A percentile compares a stretch with the other conserved stretches of the same genome.
Conservation (phyloP, 2,888 invertebrate genomes). For the Graphium colonna region DNA sequence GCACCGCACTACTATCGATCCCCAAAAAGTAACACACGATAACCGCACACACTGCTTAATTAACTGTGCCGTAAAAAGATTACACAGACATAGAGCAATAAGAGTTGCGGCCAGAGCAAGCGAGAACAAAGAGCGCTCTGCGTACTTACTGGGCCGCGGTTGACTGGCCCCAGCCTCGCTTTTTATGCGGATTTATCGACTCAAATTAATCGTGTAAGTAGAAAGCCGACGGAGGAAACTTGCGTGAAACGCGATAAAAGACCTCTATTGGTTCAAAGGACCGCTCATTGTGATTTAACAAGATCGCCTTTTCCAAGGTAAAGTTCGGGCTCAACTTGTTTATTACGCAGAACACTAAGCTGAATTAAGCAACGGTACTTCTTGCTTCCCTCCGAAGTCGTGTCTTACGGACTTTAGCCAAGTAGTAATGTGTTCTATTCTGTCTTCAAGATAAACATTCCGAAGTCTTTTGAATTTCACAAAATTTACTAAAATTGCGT, state of each 20-base stretch:
- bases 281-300: constrained; percentile 57
- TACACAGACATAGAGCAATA: constrained; percentile 38
- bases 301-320: constrained; percentile 47
- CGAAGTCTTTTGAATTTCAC: too few relatives aligned
- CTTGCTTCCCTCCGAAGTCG: neutral
- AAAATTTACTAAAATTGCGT: too few relatives aligned
- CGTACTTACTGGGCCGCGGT: constrained; percentile 68
- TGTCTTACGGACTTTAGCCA: neutral
- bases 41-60: constrained; percentile 35
- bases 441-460: neutral
- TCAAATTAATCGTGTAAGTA: constrained; percentile 79
- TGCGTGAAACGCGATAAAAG: constrained; percentile 73
- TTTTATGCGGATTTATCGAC: constrained; percentile 78
- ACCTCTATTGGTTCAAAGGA: constrained; percentile 57
- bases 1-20: constrained; percentile 53
- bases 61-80: constrained; percentile 52
- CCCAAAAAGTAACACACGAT: constrained; percentile 39
- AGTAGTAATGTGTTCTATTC: constrained; percentile 1
- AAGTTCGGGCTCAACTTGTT: constrained; percentile 33
- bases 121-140: constrained; percentile 65
- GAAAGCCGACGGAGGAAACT: constrained; percentile 66
- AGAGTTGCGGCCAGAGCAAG: constrained; percentile 37
- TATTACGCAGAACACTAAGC: constrained; percentile 23
- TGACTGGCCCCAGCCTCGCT: constrained; percentile 63
- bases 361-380: constrained; percentile 15